phyloP scores from a whole-genome alignment of 2,797 vertebrate species.

The Characodon lateralis region DNA sequence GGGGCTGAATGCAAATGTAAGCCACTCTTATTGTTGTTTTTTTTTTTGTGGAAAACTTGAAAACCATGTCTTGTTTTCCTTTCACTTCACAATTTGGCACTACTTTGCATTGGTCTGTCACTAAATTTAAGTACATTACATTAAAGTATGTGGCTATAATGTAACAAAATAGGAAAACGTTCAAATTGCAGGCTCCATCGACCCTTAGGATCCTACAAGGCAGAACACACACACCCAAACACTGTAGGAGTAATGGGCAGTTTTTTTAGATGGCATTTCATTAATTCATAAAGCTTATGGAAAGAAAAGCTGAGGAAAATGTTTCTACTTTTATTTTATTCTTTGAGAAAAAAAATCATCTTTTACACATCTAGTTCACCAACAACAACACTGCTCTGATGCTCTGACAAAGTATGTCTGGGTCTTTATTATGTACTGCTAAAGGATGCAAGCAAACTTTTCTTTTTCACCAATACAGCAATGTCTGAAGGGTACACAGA shows the following conservation, averaged over 20 bases:
- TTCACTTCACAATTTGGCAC: not conserved
- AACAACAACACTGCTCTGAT: slow-evolving; percentile 12
- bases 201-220: not conserved
- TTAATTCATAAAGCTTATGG: not conserved
- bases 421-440: slow-evolving; percentile 27
- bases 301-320: slow-evolving; percentile 1
- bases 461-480: slow-evolving; percentile 29
- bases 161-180: not conserved
- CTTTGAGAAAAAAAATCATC: slow-evolving; percentile 55
- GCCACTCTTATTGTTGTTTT: no score
- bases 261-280: no score
- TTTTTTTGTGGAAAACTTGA: not conserved
- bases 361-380: slow-evolving; percentile 26
- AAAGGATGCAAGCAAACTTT: slow-evolving; percentile 27
- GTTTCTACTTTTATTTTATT: slow-evolving; percentile 55
- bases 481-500: slow-evolving; percentile 20
- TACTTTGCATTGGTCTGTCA: no score
- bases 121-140: not conserved
- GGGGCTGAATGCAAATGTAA: no score
- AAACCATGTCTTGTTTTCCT: not conserved
- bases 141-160: not conserved
- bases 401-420: slow-evolving; percentile 32
- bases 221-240: not conserved
- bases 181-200: not conserved
- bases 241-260: no score